Evolutionary conservation across 2,113 vertebrate species (phyloP).

Genomic region (Gymnarchus niloticus): DNA sequence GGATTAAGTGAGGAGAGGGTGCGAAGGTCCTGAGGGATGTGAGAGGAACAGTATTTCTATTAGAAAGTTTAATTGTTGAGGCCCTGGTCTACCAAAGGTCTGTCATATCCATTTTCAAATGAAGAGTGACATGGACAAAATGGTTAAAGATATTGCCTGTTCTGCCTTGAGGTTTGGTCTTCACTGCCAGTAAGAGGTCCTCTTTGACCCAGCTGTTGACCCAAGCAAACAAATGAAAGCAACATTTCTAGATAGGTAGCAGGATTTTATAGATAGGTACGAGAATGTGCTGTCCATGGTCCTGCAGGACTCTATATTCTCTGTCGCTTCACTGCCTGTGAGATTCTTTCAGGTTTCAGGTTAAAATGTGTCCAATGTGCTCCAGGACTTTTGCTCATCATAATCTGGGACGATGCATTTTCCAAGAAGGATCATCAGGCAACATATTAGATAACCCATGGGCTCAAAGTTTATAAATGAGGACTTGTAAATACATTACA

Average conservation of each 20-base stretch:
- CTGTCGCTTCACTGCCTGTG: background rate
- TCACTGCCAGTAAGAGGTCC: background rate
- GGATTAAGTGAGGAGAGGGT: background rate
- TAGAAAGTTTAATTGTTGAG: background rate
- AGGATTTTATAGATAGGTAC: background rate
- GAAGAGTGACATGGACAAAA: background rate
- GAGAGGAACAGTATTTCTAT: background rate
- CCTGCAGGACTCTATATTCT: background rate
- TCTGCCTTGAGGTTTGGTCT: background rate
- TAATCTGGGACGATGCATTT: background rate
- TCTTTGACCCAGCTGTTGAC: background rate
- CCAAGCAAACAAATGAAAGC: background rate
- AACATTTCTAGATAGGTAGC: background rate
- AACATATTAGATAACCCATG: conserved; percentile 2
- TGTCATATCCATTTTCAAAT: background rate
- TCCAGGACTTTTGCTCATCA: background rate
- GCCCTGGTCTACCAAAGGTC: background rate
- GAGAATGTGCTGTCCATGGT: background rate
- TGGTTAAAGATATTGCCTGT: background rate
- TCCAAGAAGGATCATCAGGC: background rate
- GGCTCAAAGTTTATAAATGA: conserved; percentile 18
- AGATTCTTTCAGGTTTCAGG: background rate
- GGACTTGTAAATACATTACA: conserved; percentile 21
- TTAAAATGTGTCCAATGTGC: background rate
- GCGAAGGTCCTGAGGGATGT: background rate